These are phyloP conservation scores for Parambassis ranga DNA, from an alignment of 2,797 vertebrate genomes.

Conservation along the genomic window DNA sequence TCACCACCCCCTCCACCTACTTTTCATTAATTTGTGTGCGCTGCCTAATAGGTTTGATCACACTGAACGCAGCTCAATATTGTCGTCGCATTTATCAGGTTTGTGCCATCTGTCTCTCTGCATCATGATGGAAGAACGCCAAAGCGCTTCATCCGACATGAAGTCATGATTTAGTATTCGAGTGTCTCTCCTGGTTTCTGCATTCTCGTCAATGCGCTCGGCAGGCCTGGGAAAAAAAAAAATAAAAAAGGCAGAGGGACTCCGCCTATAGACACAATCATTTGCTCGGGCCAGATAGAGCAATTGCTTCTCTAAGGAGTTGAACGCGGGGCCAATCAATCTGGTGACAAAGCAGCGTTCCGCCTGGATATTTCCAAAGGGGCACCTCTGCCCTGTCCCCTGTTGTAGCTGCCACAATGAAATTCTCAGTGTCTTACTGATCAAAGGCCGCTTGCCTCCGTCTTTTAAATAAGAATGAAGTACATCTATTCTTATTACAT, in stretches of 20 bases:
- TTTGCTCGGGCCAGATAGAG: constrained; percentile 17
- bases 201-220: constrained; percentile 21
- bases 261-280: constrained; percentile 38
- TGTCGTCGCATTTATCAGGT: constrained; percentile 28
- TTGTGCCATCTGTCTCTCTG: constrained; percentile 30
- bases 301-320: constrained; percentile 35
- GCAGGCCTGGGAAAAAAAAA: constrained; percentile 18
- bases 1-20: neutral
- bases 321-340: constrained; percentile 38
- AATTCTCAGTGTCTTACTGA: constrained; percentile 28
- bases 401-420: constrained; percentile 49
- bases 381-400: constrained; percentile 12
- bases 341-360: constrained; percentile 37
- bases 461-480: constrained; percentile 43
- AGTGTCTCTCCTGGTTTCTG: constrained; percentile 17
- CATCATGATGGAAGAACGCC: constrained; percentile 24
- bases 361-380: constrained; percentile 37
- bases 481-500: constrained; percentile 36
- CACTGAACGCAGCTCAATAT: constrained; percentile 6
- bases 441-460: constrained; percentile 33
- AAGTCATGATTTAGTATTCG: constrained; percentile 38
- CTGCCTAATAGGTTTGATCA: constrained; percentile 7
- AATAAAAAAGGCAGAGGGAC: neutral
- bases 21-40: neutral
- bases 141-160: constrained; percentile 22